Evolutionary conservation across 2,888 invertebrate species (phyloP), one percentile per base, ranked within the genome.

Genomic region (Leptinotarsa peninsularis): DNA sequence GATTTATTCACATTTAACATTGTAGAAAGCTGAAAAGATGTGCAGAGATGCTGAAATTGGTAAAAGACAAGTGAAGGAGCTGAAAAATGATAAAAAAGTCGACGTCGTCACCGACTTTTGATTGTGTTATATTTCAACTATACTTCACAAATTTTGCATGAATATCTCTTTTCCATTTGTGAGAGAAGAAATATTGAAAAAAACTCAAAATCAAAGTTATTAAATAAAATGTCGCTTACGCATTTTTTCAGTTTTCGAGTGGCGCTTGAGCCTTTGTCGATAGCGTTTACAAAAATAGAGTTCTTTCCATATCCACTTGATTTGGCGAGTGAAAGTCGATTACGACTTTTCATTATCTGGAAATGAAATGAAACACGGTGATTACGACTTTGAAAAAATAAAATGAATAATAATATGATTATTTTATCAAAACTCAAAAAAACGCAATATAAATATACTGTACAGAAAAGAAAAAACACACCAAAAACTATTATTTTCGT

Each of bases 121-220:
- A 66, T 43, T 66, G n/a, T 66, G n/a, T 23, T 67, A 50, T 67
- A 67, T 21, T 50, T 21, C 21, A 50, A 67, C 5, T 50, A 50
- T 67, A n/a, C 49, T 66, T 21, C 18, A 49, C 27, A 66, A 66
- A n/a, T 66, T 66, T 66, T n/a, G 49, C 49, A 66, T 66, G 66
- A 66, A 49, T 66, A 49, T 33, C 43, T n/a, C 33, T 4, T 15
- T 66, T 66, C 33, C 33, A 21, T 66, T 66, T 7, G 49, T 27
- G 66, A 66, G 21, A 66, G 21, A n/a, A 66, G 10, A 43, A 66
- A 49, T 43, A 66, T 43, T 1, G 49, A 67, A 50, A 15, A 21
- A 4, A 4, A 27, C 27, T 27, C 27, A 3, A 27, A 27, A 27
- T 27, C 17, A 15, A 5, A 67, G 50, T 67, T 50, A 23, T 67